Percentiles rank a stretch among this genome's conserved stretches.
These are phyloP conservation scores for Drosophila sulfurigaster DNA, from an alignment of 1,140 invertebrate species.

Conservation along the genomic window DNA sequence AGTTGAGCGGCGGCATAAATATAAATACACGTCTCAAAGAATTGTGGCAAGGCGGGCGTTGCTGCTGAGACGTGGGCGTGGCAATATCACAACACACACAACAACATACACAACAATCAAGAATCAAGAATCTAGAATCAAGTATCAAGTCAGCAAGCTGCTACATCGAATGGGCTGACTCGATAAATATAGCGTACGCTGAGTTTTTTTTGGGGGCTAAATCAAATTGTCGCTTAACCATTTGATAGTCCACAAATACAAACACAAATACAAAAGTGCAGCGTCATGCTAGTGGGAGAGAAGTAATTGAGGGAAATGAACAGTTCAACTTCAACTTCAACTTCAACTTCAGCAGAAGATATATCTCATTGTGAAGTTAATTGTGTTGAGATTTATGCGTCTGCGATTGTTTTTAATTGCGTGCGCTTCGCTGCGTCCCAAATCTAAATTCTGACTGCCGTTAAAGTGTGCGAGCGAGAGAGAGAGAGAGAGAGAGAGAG, in stretches of 20 bases:
- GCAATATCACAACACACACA: background rate
- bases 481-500: background rate
- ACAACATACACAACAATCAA: background rate
- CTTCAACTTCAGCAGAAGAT: too few species aligned
- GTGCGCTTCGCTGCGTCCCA: background rate
- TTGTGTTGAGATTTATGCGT: conserved; percentile 39
- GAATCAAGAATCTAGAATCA: background rate
- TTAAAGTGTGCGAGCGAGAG: background rate
- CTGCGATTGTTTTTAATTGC: conserved; percentile 40
- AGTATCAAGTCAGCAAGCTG: background rate
- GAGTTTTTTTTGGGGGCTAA: background rate
- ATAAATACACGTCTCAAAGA: conserved; percentile 18
- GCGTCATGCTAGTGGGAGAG: too few species aligned
- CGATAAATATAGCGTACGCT: conserved; percentile 41
- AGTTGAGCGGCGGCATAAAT: conserved; percentile 26
- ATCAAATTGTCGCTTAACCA: background rate
- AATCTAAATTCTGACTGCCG: conserved; percentile 1
- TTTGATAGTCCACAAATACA: conserved; percentile 3
- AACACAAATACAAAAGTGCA: too few species aligned
- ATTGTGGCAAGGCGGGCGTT: background rate
- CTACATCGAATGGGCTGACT: conserved; percentile 53
- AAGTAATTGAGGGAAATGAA: too few species aligned
- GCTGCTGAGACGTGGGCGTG: background rate
- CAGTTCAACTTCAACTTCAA: too few species aligned
- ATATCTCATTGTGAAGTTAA: conserved; percentile 30